Conservation (phyloP, 1,140 invertebrate species). For the Heterodera carotae region DNA sequence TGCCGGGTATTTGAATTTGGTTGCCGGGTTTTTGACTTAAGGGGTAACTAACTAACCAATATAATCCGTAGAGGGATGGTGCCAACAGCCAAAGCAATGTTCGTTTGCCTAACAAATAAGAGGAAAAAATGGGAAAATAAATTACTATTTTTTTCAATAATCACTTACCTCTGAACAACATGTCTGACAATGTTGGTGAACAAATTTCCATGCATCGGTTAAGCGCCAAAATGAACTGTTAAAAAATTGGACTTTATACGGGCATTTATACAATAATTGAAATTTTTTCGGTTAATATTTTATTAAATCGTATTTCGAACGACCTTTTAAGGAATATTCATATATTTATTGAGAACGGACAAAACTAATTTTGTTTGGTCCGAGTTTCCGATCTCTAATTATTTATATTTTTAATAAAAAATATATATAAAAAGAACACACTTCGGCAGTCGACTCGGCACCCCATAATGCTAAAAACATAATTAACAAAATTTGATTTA, state of each 20-base stretch:
- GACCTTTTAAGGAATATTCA: too few relatives aligned
- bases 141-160: not conserved
- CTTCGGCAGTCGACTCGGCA: constrained; percentile 1
- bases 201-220: constrained; percentile 32
- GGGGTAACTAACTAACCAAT: constrained; percentile 27
- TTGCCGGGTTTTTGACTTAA: too few relatives aligned
- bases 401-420: not conserved
- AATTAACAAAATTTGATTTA: not conserved
- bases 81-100: constrained; percentile 10
- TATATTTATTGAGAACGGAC: too few relatives aligned
- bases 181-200: constrained; percentile 9
- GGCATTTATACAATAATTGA: not conserved
- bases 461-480: constrained; percentile 16
- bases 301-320: too few relatives aligned
- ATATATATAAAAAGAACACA: not conserved
- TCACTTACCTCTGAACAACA: constrained; percentile 24
- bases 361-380: too few relatives aligned
- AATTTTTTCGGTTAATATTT: too few relatives aligned
- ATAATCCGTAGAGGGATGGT: constrained; percentile 9
- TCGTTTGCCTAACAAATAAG: constrained; percentile 31
- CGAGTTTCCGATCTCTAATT: too few relatives aligned
- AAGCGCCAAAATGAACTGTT: constrained; percentile 18
- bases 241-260: too few relatives aligned
- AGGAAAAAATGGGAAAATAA: constrained; percentile 15
- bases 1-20: too few relatives aligned